Base-by-base conservation (phyloP, 2,888 invertebrate species). In the Liodrosophila aerea region DNA sequence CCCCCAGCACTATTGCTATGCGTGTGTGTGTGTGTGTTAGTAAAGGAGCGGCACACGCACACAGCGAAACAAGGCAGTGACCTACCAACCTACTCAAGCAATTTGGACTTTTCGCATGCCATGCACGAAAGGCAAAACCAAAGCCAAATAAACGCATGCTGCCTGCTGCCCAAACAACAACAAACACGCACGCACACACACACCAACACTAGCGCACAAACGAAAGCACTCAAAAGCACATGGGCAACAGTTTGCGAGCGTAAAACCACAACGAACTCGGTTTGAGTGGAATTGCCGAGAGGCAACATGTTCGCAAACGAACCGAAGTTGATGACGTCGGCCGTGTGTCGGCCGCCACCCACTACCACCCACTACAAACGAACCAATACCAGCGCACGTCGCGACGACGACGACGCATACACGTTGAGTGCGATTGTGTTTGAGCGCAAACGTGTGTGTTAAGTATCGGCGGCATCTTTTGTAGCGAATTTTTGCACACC, bases 11-110 rank as follows among this genome's bases (percentile, higher is more conserved):
- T 31, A 4, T 7, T 15, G 12, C 5, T 11, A 22, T 13, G 15
- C 9, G 15, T 16, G 36, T 47, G 27, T 40, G n/a, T 33, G 41
- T 13, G 47, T 29, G 37, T 12, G n/a, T 22, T 33, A 29, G 62
- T 29, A 46, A 66, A 64, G 65, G 54, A 54, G 70, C 44, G 36
- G 13, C 34, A 40, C 15, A 41, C 43, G 13, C 12, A 44, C 39
- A 49, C 43, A 40, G 31, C 11, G 34, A 33, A 29, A 30, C 40
- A 36, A 54, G 68, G 61, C 82, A 73, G 81, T 84, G 84, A 84
- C 84, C 76, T 80, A 84, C 62, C 76, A 84, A 84, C 84, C 76
- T 80, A 83, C 78, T 71, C 80, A 80, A 62, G 54, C 60, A 58
- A 53, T 68, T 59, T 46, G 34, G 13, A 13, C 31, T 30, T 41